phyloP scores from a whole-genome alignment of 2,888 invertebrate genomes.

The Rhamphomyia laevipes region DNA sequence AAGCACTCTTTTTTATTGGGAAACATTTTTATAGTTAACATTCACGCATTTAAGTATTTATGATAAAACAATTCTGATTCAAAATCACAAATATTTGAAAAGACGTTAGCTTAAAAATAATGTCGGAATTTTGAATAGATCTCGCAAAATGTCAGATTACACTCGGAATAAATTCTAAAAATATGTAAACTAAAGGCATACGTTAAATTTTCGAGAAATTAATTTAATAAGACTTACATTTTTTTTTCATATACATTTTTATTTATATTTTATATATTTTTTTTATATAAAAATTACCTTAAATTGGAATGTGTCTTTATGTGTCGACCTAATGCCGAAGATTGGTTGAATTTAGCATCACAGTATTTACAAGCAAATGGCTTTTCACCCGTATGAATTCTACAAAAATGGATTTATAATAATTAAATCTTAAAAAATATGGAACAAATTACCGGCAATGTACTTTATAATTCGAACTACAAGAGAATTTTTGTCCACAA shows the following conservation, averaged over 20 bases:
- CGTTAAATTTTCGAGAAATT: too few species aligned
- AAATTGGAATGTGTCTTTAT: slow-evolving; percentile 19
- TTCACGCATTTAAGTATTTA: too few species aligned
- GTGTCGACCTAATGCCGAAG: slow-evolving; percentile 22
- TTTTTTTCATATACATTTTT: not conserved
- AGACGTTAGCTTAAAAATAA: too few species aligned
- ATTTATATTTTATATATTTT: not conserved
- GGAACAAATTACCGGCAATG: slow-evolving; percentile 19
- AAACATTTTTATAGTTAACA: too few species aligned
- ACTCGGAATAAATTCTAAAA: too few species aligned
- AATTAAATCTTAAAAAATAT: not conserved
- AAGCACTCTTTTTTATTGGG: too few species aligned
- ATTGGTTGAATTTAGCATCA: slow-evolving; percentile 23
- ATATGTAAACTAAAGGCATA: too few species aligned
- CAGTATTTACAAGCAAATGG: slow-evolving; percentile 22
- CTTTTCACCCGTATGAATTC: slow-evolving; percentile 25
- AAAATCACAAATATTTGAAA: too few species aligned
- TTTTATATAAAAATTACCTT: slow-evolving; percentile 1
- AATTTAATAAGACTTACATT: not conserved
- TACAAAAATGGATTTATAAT: slow-evolving; percentile 3
- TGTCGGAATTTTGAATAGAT: too few species aligned
- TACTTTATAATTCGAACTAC: slow-evolving; percentile 22
- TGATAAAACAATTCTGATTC: too few species aligned
- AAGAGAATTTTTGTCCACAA: slow-evolving; percentile 22
- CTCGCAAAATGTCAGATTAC: too few species aligned